Base-by-base conservation (phyloP, 2,113 vertebrate genomes). In the Lophura nycthemera region DNA sequence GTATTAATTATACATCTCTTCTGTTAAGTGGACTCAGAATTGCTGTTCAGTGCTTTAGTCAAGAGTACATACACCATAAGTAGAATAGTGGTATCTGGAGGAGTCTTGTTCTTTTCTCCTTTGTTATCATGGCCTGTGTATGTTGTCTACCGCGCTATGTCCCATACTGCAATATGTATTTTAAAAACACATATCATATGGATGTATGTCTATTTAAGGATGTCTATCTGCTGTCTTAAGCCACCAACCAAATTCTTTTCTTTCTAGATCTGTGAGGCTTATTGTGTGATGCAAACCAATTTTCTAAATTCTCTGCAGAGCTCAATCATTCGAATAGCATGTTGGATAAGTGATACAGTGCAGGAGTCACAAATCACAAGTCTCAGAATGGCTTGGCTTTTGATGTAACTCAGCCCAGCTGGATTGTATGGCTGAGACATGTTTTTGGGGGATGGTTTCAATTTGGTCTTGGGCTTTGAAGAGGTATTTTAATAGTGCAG, bases 381-480 rank as follows among this genome's bases (percentile, higher is more conserved):
- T 47, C 43, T 66, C 64, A 66, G 29, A 74, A 32, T 38, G 80
- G 50, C 50, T 59, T 67, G 50, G 29, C 29, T 94, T 59, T 66
- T 34, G 15, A 22, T 12, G 19, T 43, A 84, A 32, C 38, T 89
- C 21, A 90, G 71, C 36, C 54, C 54, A 73, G 43, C 67, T 92
- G 76, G 45, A 18, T 67, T 66, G 20, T 63, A 30, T 57, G 73
- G 17, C 92, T 72, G 60, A 27, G 17, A 60, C 2, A 0, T 8
- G 16, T 1, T 5, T 42, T 83, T 59, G 45, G 3, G 45, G 57
- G 17, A 48, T 74, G 61, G 11, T 75, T 90, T 93, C 59, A 64
- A 65, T 92, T 90, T 86, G 61, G 17, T 77, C 29, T 75, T 48
- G 52, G 47, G 36, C 86, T 94, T 86, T 78, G 83, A 86, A 82